A percentile compares a stretch with the other conserved stretches of the same genome.
Conservation (phyloP, 2,797 vertebrate species). For the Pangasius krempfi region DNA sequence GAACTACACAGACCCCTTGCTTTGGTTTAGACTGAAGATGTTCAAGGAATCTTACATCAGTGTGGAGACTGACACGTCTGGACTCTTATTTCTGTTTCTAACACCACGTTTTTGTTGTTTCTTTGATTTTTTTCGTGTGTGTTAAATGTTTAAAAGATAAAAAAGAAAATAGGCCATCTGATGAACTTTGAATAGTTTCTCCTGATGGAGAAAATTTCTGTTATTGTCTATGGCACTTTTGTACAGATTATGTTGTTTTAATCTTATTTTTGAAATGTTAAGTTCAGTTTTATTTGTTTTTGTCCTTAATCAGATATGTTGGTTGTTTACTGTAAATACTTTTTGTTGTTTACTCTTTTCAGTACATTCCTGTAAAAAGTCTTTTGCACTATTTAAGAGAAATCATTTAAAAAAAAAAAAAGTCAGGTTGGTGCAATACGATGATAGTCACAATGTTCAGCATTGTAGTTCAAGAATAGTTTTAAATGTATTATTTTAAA, state of each 20-base stretch:
- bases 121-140: slow-evolving; percentile 71
- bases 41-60: slow-evolving; percentile 73
- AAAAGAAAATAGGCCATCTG: slow-evolving; percentile 69
- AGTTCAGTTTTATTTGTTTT: slow-evolving; percentile 64
- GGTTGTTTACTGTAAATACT: slow-evolving; percentile 87
- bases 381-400: slow-evolving; percentile 99
- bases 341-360: slow-evolving; percentile 78
- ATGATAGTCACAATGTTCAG: slow-evolving; percentile 85
- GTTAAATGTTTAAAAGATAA: slow-evolving; percentile 48
- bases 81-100: slow-evolving; percentile 89
- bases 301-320: slow-evolving; percentile 79
- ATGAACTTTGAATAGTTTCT: slow-evolving; percentile 81
- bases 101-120: slow-evolving; percentile 74
- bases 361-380: slow-evolving; percentile 96
- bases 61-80: slow-evolving; percentile 87
- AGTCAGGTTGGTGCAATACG: slow-evolving; percentile 98
- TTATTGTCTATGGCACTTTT: slow-evolving; percentile 92
- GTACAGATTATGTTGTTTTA: slow-evolving; percentile 82
- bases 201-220: slow-evolving; percentile 83
- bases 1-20: slow-evolving; percentile 71
- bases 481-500: slow-evolving; percentile 99
- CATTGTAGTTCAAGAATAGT: slow-evolving; percentile 92
- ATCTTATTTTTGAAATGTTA: slow-evolving; percentile 69
- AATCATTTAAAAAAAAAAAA: slow-evolving; percentile 86
- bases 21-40: slow-evolving; percentile 70